Percentiles rank a stretch among this genome's conserved stretches.
These are phyloP conservation scores for Halocaridina rubra DNA, from an alignment of 2,888 invertebrate genomes.

Conservation along the genomic window DNA sequence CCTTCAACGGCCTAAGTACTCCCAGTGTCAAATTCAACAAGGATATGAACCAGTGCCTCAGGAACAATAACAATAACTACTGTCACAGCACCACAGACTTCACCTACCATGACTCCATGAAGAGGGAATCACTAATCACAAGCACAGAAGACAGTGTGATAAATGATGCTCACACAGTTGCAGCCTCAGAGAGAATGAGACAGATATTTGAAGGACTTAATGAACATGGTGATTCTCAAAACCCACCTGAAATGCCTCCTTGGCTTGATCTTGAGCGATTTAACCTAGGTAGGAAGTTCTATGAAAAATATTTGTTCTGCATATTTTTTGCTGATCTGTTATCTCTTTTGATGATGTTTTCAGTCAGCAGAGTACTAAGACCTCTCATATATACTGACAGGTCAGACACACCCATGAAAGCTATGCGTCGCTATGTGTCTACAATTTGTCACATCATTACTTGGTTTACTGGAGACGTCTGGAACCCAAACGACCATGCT, in stretches of 20 bases:
- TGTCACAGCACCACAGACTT: background rate
- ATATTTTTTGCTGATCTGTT: conserved; percentile 54
- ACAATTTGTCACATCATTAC: conserved; percentile 70
- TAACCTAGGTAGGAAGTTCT: conserved; percentile 39
- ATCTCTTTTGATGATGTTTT: conserved; percentile 30
- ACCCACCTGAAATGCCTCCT: conserved; percentile 10
- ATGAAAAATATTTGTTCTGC: conserved; percentile 32
- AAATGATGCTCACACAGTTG: too few relatives aligned
- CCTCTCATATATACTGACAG: conserved; percentile 71
- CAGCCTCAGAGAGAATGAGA: background rate
- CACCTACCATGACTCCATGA: too few relatives aligned
- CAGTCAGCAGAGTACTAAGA: conserved; percentile 67
- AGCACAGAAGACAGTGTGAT: too few relatives aligned
- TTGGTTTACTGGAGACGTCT: conserved; percentile 72
- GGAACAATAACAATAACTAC: too few relatives aligned
- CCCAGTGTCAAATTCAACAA: background rate
- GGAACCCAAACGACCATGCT: conserved; percentile 69
- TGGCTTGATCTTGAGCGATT: conserved; percentile 44
- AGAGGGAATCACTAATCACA: too few relatives aligned
- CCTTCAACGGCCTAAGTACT: background rate
- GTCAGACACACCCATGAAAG: conserved; percentile 70
- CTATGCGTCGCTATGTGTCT: conserved; percentile 70
- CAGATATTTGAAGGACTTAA: conserved; percentile 18
- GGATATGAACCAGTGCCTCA: too few relatives aligned
- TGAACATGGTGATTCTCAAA: conserved; percentile 30